These are phyloP conservation scores for Ginglymostoma cirratum DNA, from an alignment of 2,113 vertebrate genomes.

Conservation along the genomic window DNA sequence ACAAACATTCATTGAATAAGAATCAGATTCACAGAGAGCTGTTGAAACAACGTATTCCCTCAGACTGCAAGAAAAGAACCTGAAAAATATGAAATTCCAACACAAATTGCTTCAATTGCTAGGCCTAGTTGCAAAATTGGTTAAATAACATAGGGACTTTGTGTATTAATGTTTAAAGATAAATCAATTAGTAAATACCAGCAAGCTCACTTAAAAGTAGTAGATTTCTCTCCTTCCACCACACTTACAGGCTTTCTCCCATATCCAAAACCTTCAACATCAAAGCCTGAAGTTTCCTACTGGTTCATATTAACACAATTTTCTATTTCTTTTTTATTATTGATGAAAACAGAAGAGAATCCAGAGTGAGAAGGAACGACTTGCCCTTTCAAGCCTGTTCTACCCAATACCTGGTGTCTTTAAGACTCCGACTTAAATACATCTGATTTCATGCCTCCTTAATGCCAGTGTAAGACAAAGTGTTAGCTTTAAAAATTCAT, in stretches of 20 bases:
- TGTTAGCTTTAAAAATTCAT: not conserved
- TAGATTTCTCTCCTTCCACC: not conserved
- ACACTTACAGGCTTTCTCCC: not conserved
- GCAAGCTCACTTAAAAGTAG: not conserved
- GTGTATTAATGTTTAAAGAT: not conserved
- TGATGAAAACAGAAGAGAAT: not conserved
- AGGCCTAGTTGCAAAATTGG: not conserved
- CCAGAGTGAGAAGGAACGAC: not conserved
- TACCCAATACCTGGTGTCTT: not conserved
- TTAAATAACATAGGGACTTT: not conserved
- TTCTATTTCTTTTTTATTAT: not conserved
- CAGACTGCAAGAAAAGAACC: not conserved
- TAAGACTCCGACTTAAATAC: not conserved
- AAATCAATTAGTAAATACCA: not conserved
- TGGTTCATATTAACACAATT: not conserved
- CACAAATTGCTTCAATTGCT: not conserved
- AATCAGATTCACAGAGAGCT: not conserved
- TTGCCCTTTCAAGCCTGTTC: not conserved
- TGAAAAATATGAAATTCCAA: not conserved
- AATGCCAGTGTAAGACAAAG: not conserved
- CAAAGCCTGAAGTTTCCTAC: not conserved
- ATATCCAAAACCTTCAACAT: not conserved
- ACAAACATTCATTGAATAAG: not conserved
- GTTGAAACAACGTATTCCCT: not conserved
- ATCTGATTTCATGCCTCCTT: not conserved